Conservation (phyloP, 2,797 vertebrate genomes). For the Calcarius lapponicus region DNA sequence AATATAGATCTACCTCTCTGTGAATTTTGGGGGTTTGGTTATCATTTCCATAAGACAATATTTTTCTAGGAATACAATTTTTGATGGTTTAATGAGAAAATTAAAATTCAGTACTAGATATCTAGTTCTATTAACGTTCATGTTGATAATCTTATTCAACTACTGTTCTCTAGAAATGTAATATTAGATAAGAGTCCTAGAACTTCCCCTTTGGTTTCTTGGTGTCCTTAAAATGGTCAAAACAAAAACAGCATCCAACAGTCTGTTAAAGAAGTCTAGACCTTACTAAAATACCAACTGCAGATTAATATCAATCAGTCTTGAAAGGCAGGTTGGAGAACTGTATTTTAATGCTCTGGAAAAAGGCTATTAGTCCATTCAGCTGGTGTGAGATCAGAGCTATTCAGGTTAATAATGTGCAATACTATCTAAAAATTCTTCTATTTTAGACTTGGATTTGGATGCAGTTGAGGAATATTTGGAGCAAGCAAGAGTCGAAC, state of each 20-base stretch:
- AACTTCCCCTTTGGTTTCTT: neutral
- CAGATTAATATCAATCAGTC: neutral
- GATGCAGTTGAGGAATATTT: neutral
- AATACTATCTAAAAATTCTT: neutral
- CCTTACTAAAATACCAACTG: neutral
- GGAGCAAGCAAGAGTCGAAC: neutral
- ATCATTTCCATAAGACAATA: neutral
- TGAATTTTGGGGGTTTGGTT: neutral
- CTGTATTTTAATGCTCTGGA: neutral
- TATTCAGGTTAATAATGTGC: neutral
- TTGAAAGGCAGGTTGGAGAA: neutral
- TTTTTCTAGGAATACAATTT: conserved; percentile 4
- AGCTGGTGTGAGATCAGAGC: neutral
- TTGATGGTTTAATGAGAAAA: neutral
- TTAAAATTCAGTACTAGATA: neutral
- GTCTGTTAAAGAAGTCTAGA: neutral
- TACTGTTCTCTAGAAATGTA: neutral
- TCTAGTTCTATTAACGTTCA: neutral
- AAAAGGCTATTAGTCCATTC: neutral
- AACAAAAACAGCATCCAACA: neutral
- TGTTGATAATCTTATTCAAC: neutral
- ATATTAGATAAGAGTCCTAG: neutral
- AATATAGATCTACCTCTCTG: neutral
- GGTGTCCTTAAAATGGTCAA: neutral
- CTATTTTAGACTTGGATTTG: neutral